Base-by-base conservation (phyloP, 2,797 vertebrate genomes). In the Chelmon rostratus region DNA sequence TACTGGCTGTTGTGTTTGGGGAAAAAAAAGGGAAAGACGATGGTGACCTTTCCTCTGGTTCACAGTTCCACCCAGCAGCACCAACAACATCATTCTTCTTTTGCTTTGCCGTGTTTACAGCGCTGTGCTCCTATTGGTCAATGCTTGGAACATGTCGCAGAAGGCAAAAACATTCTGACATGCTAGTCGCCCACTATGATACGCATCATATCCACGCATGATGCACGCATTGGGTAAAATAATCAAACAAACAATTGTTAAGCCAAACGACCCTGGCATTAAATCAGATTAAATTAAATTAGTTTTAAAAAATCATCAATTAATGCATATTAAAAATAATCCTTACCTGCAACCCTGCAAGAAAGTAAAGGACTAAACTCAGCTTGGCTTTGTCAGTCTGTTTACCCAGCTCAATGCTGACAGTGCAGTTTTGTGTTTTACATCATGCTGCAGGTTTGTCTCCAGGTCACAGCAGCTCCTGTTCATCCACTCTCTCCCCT, bases 391-490 rank as follows among this genome's bases (percentile, higher is more conserved):
- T 54, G 3, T 70, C 28, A 21, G 31, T 47, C 37, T 47, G 25
- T 78, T 67, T 42, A 52, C 35, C 35, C 42, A 0, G 6, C 49
- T 86, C 67, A 3, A 46, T 56, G 57, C 58, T 82, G 68, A 86
- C 68, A n/a, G 9, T 13, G 31, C 57, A 68, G 23, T 50, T 73
- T 28, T 64, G 33, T 0, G 68, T 72, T 81, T 70, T 3, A 76
- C 68, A 71, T 76, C 62, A 56, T 33, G 63, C 67, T 73, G 42
- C 8, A 46, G 53, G 70, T 86, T 81, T 78, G 61, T 74, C 72
- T 78, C 25, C 64, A 59, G 66, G 42, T 79, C 68, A 44, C 25
- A 52, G 25, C 76, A 8, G 65, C 70, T 68, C 40, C 58, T 50
- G 13, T 73, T 83, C 73, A 33, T 59, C 42, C 58, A 18, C 35